These are phyloP conservation scores for Falco peregrinus DNA, from an alignment of 2,797 vertebrate genomes.

Conservation along the genomic window DNA sequence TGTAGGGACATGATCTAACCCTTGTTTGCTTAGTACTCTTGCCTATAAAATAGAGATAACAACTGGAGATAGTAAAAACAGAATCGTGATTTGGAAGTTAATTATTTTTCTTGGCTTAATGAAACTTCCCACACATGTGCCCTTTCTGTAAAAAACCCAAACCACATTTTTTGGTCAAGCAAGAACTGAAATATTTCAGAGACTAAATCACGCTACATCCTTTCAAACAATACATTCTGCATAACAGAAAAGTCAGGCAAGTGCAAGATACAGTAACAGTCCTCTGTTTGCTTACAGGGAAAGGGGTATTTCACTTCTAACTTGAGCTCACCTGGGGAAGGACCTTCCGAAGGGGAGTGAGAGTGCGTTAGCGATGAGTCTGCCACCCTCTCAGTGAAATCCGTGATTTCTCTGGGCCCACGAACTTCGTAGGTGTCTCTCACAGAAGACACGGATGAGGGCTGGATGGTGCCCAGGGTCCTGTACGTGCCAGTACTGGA, in stretches of 20 bases:
- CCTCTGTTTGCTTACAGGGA: neutral
- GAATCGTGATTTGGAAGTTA: neutral
- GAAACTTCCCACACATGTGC: neutral
- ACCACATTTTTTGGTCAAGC: neutral
- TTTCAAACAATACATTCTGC: neutral
- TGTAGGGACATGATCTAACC: neutral
- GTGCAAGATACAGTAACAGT: neutral
- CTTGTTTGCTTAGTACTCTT: neutral
- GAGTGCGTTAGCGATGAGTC: neutral
- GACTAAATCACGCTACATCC: neutral
- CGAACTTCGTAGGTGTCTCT: neutral
- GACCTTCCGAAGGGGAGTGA: neutral
- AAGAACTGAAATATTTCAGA: neutral
- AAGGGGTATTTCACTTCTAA: neutral
- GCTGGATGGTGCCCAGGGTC: rapidly evolving
- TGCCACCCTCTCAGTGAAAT: neutral
- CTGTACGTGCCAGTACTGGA: neutral
- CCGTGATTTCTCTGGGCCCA: neutral
- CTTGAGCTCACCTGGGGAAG: neutral
- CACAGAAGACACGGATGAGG: neutral
- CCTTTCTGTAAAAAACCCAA: neutral
- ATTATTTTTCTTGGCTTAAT: conserved; percentile 3
- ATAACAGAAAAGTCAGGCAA: neutral
- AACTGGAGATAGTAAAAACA: neutral
- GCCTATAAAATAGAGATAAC: neutral